Base-by-base conservation (phyloP, 2,797 vertebrate species). In the Ibycter americanus region DNA sequence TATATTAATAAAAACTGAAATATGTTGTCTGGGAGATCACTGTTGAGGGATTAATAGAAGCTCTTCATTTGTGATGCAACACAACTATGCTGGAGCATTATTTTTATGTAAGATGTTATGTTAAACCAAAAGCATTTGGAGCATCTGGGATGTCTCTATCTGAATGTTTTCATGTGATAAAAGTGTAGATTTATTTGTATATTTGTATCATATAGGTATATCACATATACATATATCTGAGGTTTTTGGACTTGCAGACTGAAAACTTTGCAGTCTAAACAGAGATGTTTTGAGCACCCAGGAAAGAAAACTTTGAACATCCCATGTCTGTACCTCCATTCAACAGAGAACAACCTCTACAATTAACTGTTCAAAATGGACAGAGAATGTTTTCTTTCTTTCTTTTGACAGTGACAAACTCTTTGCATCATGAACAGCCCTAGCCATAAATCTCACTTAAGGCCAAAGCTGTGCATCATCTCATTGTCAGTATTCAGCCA, bases 371-470 rank as follows among this genome's bases (percentile, higher is more conserved):
- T 66, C 76, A 61, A 97, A 97, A 96, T 90, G 77, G 58, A 78
- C 36, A 93, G 51, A 87, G 31, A 26, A 68, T 97, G 67, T 78
- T 95, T 97, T 89, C 47, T 83, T 49, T 92, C 90, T 83, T 76
- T 73, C 22, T 63, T 93, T 93, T 94, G 95, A 94, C 84, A 94
- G 81, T 90, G 88, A 96, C 88, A 90, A 78, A 97, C 95, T 77
- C 91, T 92, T 89, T 91, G 62, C 65, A 78, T 96, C 87, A 94
- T 31, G 55, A 81, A 13, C 81, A 89, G 49, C 49, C 80, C 31
- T 44, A 46, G n/a, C 81, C 47, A 87, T 96, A 94, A 93, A 95
- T 96, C 88, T 96, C 80, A 87, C 72, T 92, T 85, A 83, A 94
- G 90, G 63, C 90, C 77, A 70, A 44, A 38, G 65, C 62, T 66